phyloP scores from a whole-genome alignment of 2,888 invertebrate species.

The Alloscopus bannaensis region DNA sequence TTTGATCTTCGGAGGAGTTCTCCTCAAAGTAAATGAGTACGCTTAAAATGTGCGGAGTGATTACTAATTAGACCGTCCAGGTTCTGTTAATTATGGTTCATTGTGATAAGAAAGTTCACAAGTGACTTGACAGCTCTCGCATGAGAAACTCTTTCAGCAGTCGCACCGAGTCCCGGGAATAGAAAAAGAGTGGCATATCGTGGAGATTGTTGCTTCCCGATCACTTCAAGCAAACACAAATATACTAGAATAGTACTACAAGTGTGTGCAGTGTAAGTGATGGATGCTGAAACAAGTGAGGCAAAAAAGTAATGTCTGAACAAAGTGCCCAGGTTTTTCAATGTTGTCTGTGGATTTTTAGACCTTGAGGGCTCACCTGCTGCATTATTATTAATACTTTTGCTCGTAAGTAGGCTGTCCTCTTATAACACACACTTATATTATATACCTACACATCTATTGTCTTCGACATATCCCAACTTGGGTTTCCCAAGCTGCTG shows the following conservation, averaged over 20 bases:
- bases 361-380: conserved; percentile 63
- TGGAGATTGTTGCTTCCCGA: background rate
- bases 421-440: background rate
- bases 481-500: background rate
- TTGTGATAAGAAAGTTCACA: background rate
- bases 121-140: background rate
- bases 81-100: background rate
- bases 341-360: conserved; percentile 59
- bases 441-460: background rate
- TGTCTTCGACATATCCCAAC: background rate
- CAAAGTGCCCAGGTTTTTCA: conserved; percentile 47
- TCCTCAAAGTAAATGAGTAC: too few relatives aligned
- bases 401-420: conserved; percentile 25
- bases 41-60: too few relatives aligned
- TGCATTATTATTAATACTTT: conserved; percentile 32
- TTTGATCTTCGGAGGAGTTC: too few relatives aligned
- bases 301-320: background rate
- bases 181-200: background rate
- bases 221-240: background rate
- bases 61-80: too few relatives aligned
- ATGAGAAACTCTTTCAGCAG: too few relatives aligned
- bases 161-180: background rate
- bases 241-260: background rate
- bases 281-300: too few relatives aligned
- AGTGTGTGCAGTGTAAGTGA: conserved; percentile 3